Evolutionary conservation across 2,113 vertebrate genomes (phyloP).

Genomic region (Glaucomys volans): DNA sequence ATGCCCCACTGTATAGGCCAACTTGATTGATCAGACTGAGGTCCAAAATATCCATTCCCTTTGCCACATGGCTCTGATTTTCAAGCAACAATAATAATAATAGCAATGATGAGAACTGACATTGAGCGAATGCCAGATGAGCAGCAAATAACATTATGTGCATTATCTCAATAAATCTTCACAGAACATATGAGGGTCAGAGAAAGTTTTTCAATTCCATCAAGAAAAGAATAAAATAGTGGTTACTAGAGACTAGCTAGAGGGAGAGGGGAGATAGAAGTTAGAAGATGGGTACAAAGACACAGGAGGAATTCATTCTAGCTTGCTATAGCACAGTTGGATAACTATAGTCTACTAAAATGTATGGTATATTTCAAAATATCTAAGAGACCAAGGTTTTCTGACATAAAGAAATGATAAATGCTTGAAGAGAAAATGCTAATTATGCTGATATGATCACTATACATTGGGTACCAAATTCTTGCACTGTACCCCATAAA

Average conservation of each 20-base stretch:
- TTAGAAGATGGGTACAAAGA: too few species aligned
- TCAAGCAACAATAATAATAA: slow-evolving; percentile 1
- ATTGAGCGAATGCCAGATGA: slow-evolving; percentile 32
- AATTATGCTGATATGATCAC: neutral
- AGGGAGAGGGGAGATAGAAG: neutral
- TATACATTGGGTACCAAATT: neutral
- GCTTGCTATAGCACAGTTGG: neutral
- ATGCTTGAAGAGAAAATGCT: neutral
- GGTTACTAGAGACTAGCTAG: neutral
- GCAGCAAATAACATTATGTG: neutral
- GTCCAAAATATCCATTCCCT: neutral
- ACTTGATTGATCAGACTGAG: neutral
- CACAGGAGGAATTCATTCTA: neutral
- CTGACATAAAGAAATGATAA: neutral
- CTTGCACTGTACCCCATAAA: neutral
- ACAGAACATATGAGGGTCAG: neutral
- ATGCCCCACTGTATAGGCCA: neutral
- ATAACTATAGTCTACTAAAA: neutral
- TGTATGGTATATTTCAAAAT: neutral
- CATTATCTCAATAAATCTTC: slow-evolving; percentile 21
- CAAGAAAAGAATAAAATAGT: neutral
- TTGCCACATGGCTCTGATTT: neutral
- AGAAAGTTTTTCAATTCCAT: neutral
- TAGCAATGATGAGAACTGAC: neutral
- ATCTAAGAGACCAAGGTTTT: neutral